Base-by-base conservation (phyloP, 1,140 invertebrate species). In the Monochamus saltuarius region DNA sequence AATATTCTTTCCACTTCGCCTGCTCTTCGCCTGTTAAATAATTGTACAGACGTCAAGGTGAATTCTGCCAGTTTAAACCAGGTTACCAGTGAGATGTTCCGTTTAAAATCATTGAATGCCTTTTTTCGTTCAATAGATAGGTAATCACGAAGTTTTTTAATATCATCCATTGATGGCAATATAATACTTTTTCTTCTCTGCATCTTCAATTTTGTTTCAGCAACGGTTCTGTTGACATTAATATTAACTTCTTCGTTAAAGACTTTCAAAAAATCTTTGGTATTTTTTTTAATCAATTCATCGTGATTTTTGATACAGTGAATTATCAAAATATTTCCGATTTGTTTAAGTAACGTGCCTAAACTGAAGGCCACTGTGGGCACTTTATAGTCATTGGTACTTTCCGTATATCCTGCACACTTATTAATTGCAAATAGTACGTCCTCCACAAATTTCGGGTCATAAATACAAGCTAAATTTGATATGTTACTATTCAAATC, bases 241-340 rank as follows among this genome's bases (percentile, higher is more conserved):
- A 51, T 51, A 16, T 51, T 51, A 10, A 51, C 11, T 51, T 51
- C 49, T 13, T 51, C 34, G 3, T 34, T 14, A 8, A 51, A 51
- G 8, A 51, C 8, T 36, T 37, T 51, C 9, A 51, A 51, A 14
- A 51, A 51, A 51, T 51, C 9, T 51, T 51, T 51, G n/a, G 35
- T 9, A 37, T 51, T 37, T 51, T 51, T n/a, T 37, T 9, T n/a
- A 13, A 13, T 51, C n/a, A n/a, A n/a, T 7, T 51, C 49, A 1
- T 51, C n/a, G 16, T 51, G 49, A 14, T 35, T 51, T 51, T 51
- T 51, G 1, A 51, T 35, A 9, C 22, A 14, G 13, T 51, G 34
- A 4, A 13, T 37, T 22, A 40, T 54, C 3, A 51, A 16, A 13
- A 37, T 36, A 7, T 51, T 16, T 8, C 49, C 49, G 2, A 51